Conservation (phyloP, 1,140 invertebrate genomes). For the Carposina sasakii region DNA sequence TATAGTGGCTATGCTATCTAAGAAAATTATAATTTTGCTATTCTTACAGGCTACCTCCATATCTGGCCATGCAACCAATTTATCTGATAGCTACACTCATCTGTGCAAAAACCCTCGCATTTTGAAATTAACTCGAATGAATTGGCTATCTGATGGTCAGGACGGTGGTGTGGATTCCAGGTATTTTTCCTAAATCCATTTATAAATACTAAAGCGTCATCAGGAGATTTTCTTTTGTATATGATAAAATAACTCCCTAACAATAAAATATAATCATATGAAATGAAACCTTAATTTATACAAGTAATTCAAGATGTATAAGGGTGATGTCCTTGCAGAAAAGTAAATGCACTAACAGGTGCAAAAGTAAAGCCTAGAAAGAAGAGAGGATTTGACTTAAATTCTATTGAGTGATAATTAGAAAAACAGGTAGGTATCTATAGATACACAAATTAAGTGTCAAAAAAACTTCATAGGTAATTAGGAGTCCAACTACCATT, state of each 20-base stretch:
- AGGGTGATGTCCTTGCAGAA: slow-evolving; percentile 49
- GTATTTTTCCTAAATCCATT: too few species aligned
- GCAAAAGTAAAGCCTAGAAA: slow-evolving; percentile 33
- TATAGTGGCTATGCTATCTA: slow-evolving; percentile 5
- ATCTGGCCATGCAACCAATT: slow-evolving; percentile 23
- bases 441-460: slow-evolving; percentile 5
- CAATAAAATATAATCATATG: too few species aligned
- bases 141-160: slow-evolving; percentile 50
- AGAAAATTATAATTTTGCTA: slow-evolving; percentile 1
- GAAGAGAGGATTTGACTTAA: too few species aligned
- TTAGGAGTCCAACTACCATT: too few species aligned
- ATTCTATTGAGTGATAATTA: too few species aligned
- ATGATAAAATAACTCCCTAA: too few species aligned
- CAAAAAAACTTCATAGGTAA: too few species aligned
- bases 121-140: slow-evolving; percentile 58
- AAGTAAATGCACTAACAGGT: slow-evolving; percentile 52
- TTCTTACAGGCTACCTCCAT: slow-evolving; percentile 18
- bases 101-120: slow-evolving; percentile 51
- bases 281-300: too few species aligned
- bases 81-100: slow-evolving; percentile 12
- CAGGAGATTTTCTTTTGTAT: too few species aligned
- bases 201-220: too few species aligned
- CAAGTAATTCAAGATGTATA: too few species aligned
- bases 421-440: slow-evolving; percentile 14
- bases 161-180: slow-evolving; percentile 46